Base-by-base conservation (phyloP, 2,113 vertebrate species). In the Triplophysa siluroides region DNA sequence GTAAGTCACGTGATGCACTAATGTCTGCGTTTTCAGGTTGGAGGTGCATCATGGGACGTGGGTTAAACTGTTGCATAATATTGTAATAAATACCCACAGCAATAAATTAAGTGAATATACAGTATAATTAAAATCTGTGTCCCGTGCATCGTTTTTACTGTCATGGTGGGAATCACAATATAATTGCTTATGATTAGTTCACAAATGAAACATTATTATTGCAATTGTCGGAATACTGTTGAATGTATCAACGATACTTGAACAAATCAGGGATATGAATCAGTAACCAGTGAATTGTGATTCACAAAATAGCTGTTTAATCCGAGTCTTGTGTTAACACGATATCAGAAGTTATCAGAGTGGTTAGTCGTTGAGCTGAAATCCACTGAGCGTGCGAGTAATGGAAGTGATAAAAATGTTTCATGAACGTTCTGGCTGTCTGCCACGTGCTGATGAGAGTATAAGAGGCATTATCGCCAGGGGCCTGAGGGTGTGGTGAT, bases 381-480 rank as follows among this genome's bases (percentile, higher is more conserved):
- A 80, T 80, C 77, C 62, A 63, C 83, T 11, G 81, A 79, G 65
- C 71, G 80, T 72, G 58, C 68, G 71, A 82, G 75, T 68, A 82
- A 82, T 83, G 69, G n/a, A 67, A 19, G n/a, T 69, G 75, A 83
- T 85, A 83, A 80, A 83, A 79, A 77, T 29, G n/a, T 61, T 52
- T 77, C 33, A 65, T 80, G 81, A 76, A 77, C 19, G 61, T 19
- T 56, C 41, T 60, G 58, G 60, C 50, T 66, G 9, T 56, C 38
- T 52, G 65, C 77, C 83, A 84, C 45, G 80, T 21, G 33, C 68
- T 62, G 58, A 79, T 60, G 50, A 63, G 79, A 54, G n/a, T 47
- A 68, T 29, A 10, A 52, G 74, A 74, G 71, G 54, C 33, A 11
- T 81, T 67, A 79, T 80, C 54, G 14, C 41, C 64, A 41, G 21